Evolutionary conservation across 2,888 invertebrate species (phyloP).

Genomic region (Agonopterix alstromeriana): DNA sequence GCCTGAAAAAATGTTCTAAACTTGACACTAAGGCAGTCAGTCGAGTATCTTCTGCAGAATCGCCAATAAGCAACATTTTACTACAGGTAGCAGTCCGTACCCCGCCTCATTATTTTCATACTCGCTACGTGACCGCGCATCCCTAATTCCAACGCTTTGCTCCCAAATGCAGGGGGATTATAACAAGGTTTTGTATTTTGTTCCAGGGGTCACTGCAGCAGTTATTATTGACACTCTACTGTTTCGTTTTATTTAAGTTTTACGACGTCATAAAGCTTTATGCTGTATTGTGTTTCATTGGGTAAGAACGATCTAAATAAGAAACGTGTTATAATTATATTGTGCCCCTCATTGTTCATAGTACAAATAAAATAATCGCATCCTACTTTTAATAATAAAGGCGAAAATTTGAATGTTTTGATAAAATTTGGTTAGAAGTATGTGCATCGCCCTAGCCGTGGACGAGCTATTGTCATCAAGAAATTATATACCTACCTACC

Average conservation of each 20-base stretch:
- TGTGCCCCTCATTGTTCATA: too few relatives aligned
- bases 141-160: constrained; percentile 24
- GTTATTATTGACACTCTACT: constrained; percentile 17
- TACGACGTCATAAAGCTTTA: background rate
- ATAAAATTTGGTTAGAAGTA: too few relatives aligned
- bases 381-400: too few relatives aligned
- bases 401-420: too few relatives aligned
- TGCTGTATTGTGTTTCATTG: background rate
- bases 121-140: constrained; percentile 58
- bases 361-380: too few relatives aligned
- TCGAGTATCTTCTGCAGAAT: too few relatives aligned
- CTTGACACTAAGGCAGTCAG: too few relatives aligned
- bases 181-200: constrained; percentile 32
- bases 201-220: constrained; percentile 14
- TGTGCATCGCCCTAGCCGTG: too few relatives aligned
- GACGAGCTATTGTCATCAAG: too few relatives aligned
- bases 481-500: too few relatives aligned
- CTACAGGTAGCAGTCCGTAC: constrained; percentile 11
- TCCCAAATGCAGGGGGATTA: constrained; percentile 28
- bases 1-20: too few relatives aligned
- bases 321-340: background rate
- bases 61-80: constrained; percentile 16
- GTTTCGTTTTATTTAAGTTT: background rate
- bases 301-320: background rate
- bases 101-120: constrained; percentile 45